Evolutionary conservation across 1,140 invertebrate species (phyloP).

Genomic region (Eubasilissa regina): DNA sequence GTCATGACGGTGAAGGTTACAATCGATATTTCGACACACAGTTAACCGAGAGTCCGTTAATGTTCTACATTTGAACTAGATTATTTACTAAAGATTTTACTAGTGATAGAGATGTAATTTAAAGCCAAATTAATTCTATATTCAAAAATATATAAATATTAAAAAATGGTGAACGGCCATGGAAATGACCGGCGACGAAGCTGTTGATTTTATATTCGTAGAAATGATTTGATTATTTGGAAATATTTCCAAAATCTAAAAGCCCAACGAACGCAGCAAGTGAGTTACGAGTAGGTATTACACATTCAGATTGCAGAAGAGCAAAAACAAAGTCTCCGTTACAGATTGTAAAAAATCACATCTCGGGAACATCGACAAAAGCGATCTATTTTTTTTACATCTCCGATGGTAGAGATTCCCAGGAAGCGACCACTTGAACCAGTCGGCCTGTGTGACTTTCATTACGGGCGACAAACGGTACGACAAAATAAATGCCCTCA

Average conservation of each 20-base stretch:
- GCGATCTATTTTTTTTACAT: constrained; percentile 3
- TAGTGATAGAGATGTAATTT: no score
- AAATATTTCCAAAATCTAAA: background rate
- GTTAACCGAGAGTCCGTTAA: no score
- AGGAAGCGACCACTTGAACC: constrained; percentile 44
- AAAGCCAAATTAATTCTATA: no score
- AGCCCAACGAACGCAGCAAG: background rate
- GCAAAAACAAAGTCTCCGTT: constrained; percentile 31
- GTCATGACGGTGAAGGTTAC: background rate
- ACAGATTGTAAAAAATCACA: background rate
- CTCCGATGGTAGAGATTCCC: constrained; percentile 27
- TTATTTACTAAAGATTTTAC: no score
- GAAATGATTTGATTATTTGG: constrained; percentile 10
- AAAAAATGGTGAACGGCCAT: no score
- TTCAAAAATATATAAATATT: no score
- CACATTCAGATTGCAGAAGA: background rate
- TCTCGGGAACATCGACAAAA: background rate
- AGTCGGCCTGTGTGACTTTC: constrained; percentile 8
- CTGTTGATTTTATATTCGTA: background rate
- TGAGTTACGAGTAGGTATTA: background rate
- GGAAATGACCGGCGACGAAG: no score
- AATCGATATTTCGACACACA: background rate
- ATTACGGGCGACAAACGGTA: constrained; percentile 11
- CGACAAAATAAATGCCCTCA: constrained; percentile 19
- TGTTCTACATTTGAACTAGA: no score